These are phyloP conservation scores for Scomber scombrus DNA, from an alignment of 2,113 vertebrate species.

Conservation along the genomic window DNA sequence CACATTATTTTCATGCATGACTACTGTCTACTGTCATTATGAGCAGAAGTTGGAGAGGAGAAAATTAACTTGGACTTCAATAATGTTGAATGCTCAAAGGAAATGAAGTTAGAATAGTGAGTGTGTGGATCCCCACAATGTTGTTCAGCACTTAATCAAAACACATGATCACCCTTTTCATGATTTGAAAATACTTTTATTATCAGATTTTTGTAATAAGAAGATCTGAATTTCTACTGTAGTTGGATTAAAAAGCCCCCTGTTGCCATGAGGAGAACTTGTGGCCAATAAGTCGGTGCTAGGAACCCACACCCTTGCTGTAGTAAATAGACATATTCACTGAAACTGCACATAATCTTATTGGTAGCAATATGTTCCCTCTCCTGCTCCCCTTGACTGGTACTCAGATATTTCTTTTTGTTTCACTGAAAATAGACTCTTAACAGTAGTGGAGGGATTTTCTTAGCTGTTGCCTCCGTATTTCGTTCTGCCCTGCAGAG, in stretches of 20 bases:
- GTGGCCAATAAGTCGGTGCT: slow-evolving; percentile 3
- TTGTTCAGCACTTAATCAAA: background rate
- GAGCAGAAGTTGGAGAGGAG: slow-evolving; percentile 22
- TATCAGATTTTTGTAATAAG: background rate
- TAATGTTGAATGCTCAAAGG: slow-evolving; percentile 27
- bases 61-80: slow-evolving; percentile 47
- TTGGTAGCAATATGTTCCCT: slow-evolving; percentile 9
- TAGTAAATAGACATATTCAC: slow-evolving; percentile 5
- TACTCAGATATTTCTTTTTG: background rate
- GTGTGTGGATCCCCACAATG: background rate
- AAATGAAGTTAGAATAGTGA: slow-evolving; percentile 37
- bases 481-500: slow-evolving; percentile 35
- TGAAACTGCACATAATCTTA: slow-evolving; percentile 8
- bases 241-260: background rate
- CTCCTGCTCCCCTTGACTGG: background rate
- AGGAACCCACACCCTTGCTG: background rate
- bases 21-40: slow-evolving; percentile 35
- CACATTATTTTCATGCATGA: slow-evolving; percentile 60
- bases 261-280: background rate
- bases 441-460: background rate
- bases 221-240: background rate
- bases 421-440: slow-evolving; percentile 38
- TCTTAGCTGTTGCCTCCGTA: slow-evolving; percentile 7
- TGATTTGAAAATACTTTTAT: background rate
- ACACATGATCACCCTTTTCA: background rate